Evolutionary conservation across 2,888 invertebrate genomes (phyloP).

Genomic region (Dicranocentrus wangi): DNA sequence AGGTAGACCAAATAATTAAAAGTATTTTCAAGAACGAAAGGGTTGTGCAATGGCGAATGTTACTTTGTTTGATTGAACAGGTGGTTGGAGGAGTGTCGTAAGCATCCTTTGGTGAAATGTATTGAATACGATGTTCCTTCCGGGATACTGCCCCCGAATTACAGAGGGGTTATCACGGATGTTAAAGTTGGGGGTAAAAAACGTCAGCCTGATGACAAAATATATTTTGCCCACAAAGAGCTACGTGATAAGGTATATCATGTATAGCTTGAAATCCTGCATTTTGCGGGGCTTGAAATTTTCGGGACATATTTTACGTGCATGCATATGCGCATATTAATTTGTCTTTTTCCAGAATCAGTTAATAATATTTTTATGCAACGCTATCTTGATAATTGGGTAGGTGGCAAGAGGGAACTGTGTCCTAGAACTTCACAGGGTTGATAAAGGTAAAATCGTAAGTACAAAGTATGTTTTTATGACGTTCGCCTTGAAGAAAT

Average conservation of each 20-base stretch:
- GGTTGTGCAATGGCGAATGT: too few species aligned
- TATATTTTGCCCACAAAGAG: conserved; percentile 74
- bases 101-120: conserved; percentile 64
- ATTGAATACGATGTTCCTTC: conserved; percentile 65
- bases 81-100: conserved; percentile 66
- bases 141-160: conserved; percentile 67
- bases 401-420: conserved; percentile 75
- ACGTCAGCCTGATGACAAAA: conserved; percentile 75
- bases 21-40: too few species aligned
- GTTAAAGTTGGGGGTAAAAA: conserved; percentile 70
- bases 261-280: too few species aligned
- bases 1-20: too few species aligned
- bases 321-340: too few species aligned
- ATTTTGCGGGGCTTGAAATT: too few species aligned
- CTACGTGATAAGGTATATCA: conserved; percentile 74
- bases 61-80: conserved; percentile 31
- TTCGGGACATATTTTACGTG: too few species aligned
- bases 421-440: conserved; percentile 73
- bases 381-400: too few species aligned
- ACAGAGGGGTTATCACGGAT: conserved; percentile 69
- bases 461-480: conserved; percentile 72
- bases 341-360: conserved; percentile 9
- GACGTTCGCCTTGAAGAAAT: conserved; percentile 76
- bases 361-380: too few species aligned
- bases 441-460: conserved; percentile 63